These are phyloP conservation scores for Brachypteracias leptosomus DNA, from an alignment of 2,113 vertebrate species.

Conservation along the genomic window DNA sequence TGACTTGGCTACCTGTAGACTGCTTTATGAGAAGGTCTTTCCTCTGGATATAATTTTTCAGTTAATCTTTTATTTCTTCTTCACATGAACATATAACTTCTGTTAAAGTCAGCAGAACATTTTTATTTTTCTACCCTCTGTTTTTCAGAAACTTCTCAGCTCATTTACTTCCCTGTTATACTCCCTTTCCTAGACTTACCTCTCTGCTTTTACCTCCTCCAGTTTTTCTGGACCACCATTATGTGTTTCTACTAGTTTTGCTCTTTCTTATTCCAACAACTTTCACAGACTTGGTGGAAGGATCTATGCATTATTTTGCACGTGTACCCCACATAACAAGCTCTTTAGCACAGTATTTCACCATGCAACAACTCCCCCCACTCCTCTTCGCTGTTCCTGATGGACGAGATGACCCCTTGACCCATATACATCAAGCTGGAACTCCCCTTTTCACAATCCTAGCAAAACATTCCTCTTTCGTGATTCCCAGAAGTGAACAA, in stretches of 20 bases:
- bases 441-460: not conserved
- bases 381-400: not conserved
- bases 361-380: accelerated
- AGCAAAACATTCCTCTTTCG: not conserved
- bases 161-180: not conserved
- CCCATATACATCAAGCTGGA: not conserved
- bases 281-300: not conserved
- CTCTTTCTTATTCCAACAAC: not conserved
- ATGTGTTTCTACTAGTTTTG: not conserved
- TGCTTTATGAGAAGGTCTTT: not conserved
- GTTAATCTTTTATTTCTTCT: not conserved
- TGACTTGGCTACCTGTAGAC: not conserved
- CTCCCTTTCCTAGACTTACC: not conserved
- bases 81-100: not conserved
- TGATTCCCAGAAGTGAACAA: not conserved
- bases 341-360: accelerated
- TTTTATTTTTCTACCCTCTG: not conserved
- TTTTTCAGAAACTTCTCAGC: not conserved
- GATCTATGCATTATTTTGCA: not conserved
- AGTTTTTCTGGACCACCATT: not conserved
- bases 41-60: not conserved
- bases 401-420: not conserved
- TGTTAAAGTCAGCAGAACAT: not conserved
- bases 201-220: not conserved
- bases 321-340: not conserved